Evolutionary conservation across 2,113 vertebrate species (phyloP).

Genomic region (Dasyornis broadbenti): DNA sequence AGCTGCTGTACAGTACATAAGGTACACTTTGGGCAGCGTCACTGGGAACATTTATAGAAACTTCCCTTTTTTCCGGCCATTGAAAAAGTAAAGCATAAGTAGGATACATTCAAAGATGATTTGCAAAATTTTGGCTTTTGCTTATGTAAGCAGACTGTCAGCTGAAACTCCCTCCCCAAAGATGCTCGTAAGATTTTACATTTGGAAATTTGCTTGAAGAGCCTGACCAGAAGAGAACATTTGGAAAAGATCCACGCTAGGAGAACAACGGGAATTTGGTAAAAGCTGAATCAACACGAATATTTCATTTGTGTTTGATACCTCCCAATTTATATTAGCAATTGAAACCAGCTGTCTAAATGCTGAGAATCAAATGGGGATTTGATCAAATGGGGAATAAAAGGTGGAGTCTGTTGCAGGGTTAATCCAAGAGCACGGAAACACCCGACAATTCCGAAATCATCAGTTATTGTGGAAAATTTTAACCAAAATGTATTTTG

Average conservation of each 20-base stretch:
- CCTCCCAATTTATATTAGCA: not conserved
- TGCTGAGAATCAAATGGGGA: not conserved
- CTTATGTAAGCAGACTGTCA: constrained; percentile 39
- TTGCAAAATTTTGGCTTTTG: constrained; percentile 30
- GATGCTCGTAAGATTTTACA: not conserved
- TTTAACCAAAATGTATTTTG: not conserved
- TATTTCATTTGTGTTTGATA: not conserved
- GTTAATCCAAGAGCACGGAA: not conserved
- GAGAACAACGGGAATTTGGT: not conserved
- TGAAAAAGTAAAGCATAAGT: constrained; percentile 26
- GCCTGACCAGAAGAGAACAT: not conserved
- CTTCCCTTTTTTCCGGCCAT: not conserved
- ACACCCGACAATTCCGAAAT: not conserved
- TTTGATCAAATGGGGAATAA: not conserved
- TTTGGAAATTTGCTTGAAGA: not conserved
- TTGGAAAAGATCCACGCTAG: not conserved
- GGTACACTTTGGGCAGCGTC: constrained; percentile 12
- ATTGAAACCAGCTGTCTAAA: not conserved
- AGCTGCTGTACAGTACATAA: constrained; percentile 14
- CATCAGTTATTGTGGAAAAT: not conserved
- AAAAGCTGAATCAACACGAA: not conserved
- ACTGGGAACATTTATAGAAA: constrained; percentile 46
- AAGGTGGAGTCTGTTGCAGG: not conserved
- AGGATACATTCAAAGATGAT: constrained; percentile 4
- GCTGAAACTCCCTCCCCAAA: not conserved